Evolutionary conservation across 1,140 invertebrate genomes (phyloP), one percentile per base, ranked within the genome.

Genomic region (Heliconius melpomene): DNA sequence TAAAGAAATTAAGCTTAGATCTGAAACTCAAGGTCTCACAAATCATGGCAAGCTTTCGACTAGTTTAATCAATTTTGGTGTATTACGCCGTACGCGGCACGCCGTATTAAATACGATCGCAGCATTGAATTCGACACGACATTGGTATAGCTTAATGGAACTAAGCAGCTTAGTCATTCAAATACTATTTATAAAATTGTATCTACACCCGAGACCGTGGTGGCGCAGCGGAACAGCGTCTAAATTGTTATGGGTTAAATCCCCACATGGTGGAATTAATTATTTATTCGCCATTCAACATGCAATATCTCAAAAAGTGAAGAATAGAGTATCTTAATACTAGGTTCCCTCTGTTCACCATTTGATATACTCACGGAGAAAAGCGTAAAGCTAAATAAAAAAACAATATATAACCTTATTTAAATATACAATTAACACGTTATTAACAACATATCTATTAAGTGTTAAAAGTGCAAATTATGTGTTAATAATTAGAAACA

Each of bases 11-110:
- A 66, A 72, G 29, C 71, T 38, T 36, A 72, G 18, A 72, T 72
- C 71, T 72, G 20, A 40, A 75, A 36, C 8, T 60, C 52, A 60
- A 36, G 74, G 74, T 36, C 52, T 26, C 20, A 66, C 52, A 60
- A 50, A 50, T 74, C 50, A 50, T n/a, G 36, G 36, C 57, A 70
- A 66, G 36, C 74, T 76, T 76, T 70, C 74, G 57, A 66, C 46
- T 20, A 18, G 16, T n/a, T 13, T 66, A 76, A 66, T 76, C 36
- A 76, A 76, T 76, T 76, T 76, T 76, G 9, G 74, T 66, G 36
- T 60, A 52, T 66, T 32, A 76, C 13, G 23, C 23, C 7, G 20
- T 32, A 76, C 13, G 23, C 23, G 20, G 20, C 32, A 5, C 57
- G 32, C 74, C n/a, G 50, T 52, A 46, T 60, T 60, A 40, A 66